Conservation (phyloP, 2,797 vertebrate genomes). For the Bothrops alternatus region DNA sequence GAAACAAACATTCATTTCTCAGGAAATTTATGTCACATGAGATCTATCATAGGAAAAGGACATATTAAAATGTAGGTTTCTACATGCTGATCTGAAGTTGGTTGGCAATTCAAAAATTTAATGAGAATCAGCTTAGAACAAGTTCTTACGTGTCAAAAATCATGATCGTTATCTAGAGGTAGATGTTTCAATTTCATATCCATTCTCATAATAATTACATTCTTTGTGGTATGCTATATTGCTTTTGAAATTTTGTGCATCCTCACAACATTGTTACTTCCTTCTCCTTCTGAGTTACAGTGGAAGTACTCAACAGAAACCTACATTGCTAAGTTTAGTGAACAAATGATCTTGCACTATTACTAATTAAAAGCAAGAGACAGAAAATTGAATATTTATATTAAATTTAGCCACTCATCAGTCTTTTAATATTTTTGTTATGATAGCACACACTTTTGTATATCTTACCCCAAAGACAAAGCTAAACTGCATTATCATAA, state of each 20-base stretch:
- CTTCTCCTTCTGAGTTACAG: neutral
- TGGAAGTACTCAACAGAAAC: neutral
- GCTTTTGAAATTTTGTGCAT: neutral
- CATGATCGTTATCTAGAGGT: neutral
- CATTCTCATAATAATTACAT: neutral
- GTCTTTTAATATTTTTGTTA: neutral
- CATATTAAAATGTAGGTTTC: neutral
- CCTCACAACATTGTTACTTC: neutral
- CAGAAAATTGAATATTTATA: neutral
- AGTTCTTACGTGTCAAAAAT: neutral
- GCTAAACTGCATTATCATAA: neutral
- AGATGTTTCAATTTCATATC: constrained; percentile 1
- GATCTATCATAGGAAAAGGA: neutral
- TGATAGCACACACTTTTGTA: neutral
- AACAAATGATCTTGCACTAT: neutral
- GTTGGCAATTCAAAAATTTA: neutral
- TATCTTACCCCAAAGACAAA: neutral
- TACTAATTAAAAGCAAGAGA: neutral
- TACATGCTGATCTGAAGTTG: neutral
- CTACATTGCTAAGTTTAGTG: neutral
- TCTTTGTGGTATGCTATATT: neutral
- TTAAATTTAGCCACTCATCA: neutral
- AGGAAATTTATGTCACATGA: neutral
- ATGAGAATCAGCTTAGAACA: neutral
- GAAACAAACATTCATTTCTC: constrained; percentile 40